phyloP scores from a whole-genome alignment of 1,140 invertebrate genomes.

The Orius insidiosus region DNA sequence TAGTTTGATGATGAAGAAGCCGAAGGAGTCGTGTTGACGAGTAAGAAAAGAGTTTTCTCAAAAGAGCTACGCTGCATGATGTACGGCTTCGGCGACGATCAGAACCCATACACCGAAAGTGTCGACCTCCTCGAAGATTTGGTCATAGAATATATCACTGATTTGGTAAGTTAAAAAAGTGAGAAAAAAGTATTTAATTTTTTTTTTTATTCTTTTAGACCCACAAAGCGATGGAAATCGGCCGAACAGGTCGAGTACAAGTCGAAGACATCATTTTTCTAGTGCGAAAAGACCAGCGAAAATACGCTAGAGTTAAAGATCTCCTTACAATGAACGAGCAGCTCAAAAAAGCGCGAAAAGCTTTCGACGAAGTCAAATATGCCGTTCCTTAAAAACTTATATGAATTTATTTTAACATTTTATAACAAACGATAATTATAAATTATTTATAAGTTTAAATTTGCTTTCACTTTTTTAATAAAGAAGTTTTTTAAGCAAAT shows the following conservation, averaged over 20 bases:
- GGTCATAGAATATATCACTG: slow-evolving; percentile 93
- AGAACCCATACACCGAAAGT: slow-evolving; percentile 97
- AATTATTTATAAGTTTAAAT: too few species aligned
- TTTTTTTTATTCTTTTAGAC: slow-evolving; percentile 34
- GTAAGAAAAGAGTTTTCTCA: slow-evolving; percentile 67
- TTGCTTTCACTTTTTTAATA: too few species aligned
- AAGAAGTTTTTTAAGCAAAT: too few species aligned
- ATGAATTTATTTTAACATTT: too few species aligned
- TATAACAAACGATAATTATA: too few species aligned
- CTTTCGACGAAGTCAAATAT: slow-evolving; percentile 99
- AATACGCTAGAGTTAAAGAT: slow-evolving; percentile 96
- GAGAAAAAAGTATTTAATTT: too few species aligned
- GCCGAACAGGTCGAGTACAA: slow-evolving; percentile 80
- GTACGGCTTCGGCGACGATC: slow-evolving; percentile 99
- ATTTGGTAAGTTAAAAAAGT: slow-evolving; percentile 81
- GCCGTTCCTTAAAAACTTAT: slow-evolving; percentile 30
- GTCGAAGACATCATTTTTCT: slow-evolving; percentile 98
- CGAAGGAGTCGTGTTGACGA: slow-evolving; percentile 43
- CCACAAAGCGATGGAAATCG: slow-evolving; percentile 88
- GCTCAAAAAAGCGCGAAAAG: slow-evolving; percentile 94
- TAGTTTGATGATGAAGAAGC: slow-evolving; percentile 45
- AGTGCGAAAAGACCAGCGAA: slow-evolving; percentile 90
- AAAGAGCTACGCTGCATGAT: slow-evolving; percentile 96
- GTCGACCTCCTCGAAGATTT: slow-evolving; percentile 95
- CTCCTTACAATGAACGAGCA: slow-evolving; percentile 98